Conservation (phyloP, 2,113 vertebrate genomes). For the Suncus etruscus region DNA sequence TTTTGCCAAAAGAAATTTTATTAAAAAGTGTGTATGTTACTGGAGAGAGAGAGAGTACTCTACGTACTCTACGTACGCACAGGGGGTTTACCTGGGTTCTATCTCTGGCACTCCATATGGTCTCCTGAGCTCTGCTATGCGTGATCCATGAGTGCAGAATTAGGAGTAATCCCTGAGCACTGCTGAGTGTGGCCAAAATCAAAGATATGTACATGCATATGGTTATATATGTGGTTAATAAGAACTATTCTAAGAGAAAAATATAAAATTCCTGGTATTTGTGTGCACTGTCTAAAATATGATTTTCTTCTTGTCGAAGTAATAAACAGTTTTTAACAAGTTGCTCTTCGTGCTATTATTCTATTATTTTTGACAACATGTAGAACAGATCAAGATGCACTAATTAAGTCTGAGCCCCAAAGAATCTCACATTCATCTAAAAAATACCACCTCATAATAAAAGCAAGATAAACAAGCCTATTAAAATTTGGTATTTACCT, state of each 20-base stretch:
- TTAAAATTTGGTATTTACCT: slow-evolving; percentile 60
- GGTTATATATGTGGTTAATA: no score
- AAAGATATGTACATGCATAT: no score
- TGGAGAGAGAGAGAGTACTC: no score
- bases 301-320: not conserved
- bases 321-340: slow-evolving; percentile 13
- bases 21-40: no score
- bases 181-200: no score
- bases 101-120: no score
- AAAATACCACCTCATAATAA: slow-evolving; percentile 39
- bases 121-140: no score
- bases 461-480: slow-evolving; percentile 41
- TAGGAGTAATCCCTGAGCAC: no score
- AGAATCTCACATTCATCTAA: slow-evolving; percentile 22
- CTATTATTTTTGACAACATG: slow-evolving; percentile 28
- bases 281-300: not conserved
- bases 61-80: no score
- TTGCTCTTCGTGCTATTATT: not conserved
- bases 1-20: not conserved
- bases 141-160: no score
- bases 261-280: not conserved
- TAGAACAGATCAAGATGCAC: slow-evolving; percentile 1
- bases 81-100: no score
- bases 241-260: not conserved
- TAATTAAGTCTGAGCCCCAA: slow-evolving; percentile 45